A percentile compares a stretch with the other conserved stretches of the same genome.
Conservation (phyloP, 2,113 vertebrate species). For the Phrynosoma platyrhinos region DNA sequence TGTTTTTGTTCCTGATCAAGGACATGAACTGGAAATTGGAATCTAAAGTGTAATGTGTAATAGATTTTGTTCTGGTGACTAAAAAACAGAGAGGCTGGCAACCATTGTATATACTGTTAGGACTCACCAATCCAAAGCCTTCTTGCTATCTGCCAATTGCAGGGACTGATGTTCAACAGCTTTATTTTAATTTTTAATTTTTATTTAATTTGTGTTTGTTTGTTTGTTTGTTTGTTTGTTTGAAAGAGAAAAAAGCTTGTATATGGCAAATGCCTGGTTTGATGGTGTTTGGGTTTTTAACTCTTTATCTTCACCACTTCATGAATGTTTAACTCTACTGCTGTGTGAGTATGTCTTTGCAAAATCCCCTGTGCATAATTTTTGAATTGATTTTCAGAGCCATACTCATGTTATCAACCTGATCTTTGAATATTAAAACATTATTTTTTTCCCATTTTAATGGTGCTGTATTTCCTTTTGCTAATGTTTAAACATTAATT, state of each 20-base stretch:
- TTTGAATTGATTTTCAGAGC: neutral
- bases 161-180: neutral
- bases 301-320: neutral
- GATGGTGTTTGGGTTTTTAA: neutral
- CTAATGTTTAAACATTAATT: constrained; percentile 21
- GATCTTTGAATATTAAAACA: neutral
- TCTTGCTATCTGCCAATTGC: neutral
- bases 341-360: neutral
- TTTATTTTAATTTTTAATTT: too few relatives aligned
- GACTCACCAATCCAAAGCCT: neutral
- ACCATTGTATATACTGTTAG: neutral
- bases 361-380: neutral
- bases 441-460: neutral
- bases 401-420: neutral
- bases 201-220: neutral
- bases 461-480: constrained; percentile 15
- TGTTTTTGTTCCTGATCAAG: neutral
- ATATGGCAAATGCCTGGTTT: neutral
- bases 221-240: too few relatives aligned
- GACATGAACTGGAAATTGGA: neutral
- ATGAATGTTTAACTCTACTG: neutral
- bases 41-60: neutral
- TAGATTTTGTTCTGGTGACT: neutral
- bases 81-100: neutral
- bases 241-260: neutral